A percentile compares a stretch with the other conserved stretches of the same genome.
These are phyloP conservation scores for Shinisaurus crocodilurus DNA, from an alignment of 2,113 vertebrate genomes.

Conservation along the genomic window DNA sequence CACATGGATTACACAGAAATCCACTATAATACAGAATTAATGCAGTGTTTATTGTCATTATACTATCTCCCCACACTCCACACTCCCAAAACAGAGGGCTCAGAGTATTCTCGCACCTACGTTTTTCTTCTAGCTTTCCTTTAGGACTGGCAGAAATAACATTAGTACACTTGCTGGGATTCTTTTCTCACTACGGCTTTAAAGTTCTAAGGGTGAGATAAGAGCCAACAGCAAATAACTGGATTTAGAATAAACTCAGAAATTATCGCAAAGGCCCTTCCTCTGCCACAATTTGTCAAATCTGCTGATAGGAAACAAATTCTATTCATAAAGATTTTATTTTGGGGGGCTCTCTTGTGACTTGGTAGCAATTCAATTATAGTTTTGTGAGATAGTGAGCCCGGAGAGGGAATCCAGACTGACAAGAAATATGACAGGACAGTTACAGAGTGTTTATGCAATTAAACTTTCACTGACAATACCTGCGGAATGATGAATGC, in stretches of 20 bases:
- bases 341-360: conserved; percentile 82
- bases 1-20: background rate
- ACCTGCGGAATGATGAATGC: conserved; percentile 94
- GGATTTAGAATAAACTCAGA: conserved; percentile 90
- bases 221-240: conserved; percentile 86
- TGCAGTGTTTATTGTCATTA: conserved; percentile 35
- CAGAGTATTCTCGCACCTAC: background rate
- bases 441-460: conserved; percentile 99
- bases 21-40: conserved; percentile 38
- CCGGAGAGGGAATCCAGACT: conserved; percentile 90
- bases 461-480: conserved; percentile 98
- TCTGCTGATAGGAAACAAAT: conserved; percentile 95
- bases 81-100: background rate
- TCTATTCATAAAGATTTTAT: conserved; percentile 93
- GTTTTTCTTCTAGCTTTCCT: conserved; percentile 43
- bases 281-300: conserved; percentile 96
- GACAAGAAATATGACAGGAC: conserved; percentile 99
- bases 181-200: conserved; percentile 70
- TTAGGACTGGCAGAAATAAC: conserved; percentile 59
- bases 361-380: conserved; percentile 99
- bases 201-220: conserved; percentile 82
- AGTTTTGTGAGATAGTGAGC: conserved; percentile 95
- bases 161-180: conserved; percentile 60
- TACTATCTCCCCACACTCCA: background rate
- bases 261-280: conserved; percentile 88